Base-by-base conservation (phyloP, 2,888 invertebrate species). In the Harpalus rubripes region DNA sequence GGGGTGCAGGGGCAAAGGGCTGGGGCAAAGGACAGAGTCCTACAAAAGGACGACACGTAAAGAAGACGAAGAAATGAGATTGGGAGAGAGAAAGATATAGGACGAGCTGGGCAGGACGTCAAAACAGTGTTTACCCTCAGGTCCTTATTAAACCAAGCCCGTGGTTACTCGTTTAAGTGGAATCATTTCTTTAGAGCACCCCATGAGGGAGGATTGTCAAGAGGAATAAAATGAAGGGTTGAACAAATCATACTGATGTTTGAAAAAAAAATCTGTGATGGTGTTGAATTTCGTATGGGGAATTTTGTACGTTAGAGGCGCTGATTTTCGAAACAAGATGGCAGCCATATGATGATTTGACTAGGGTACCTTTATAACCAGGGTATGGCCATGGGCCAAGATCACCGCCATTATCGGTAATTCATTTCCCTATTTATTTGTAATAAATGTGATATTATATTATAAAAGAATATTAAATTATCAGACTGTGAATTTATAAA, bases 111-210 rank as follows among this genome's bases (percentile, higher is more conserved):
- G 32, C 7, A 80, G 16, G 18, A 39, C 81, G 63, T 59, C 63
- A 81, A 81, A 63, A 80, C 80, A 41, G 52, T 81, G 81, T 81
- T 81, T 81, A 68, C 68, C 68, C 81, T 68, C 26, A 81, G 81
- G 81, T 52, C 68, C 81, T 81, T 81, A 81, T 81, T 81, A 68
- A 81, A 81, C 56, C 41, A 56, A 81, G 81, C 16, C 44, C 44
- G 81, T 41, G 81, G 81, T 81, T 74, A 44, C 44, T 44, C 44
- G 74, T 52, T 81, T 81, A 81, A 81, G 80, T 63, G 52, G 74
- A 74, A 81, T 63, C 79, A 61, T 79, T 79, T 16, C 79, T 10
- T 39, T 32, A 18, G 59, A 12, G 12, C 3, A 12, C 0, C 6
- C 22, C 74, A 44, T 22, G 56, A 52, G 7, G 1, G 5, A 52